Evolutionary conservation across 35 echinoderm and acorn worm genomes (phyloP).

Genomic region (Heliocidaris tuberculata): DNA sequence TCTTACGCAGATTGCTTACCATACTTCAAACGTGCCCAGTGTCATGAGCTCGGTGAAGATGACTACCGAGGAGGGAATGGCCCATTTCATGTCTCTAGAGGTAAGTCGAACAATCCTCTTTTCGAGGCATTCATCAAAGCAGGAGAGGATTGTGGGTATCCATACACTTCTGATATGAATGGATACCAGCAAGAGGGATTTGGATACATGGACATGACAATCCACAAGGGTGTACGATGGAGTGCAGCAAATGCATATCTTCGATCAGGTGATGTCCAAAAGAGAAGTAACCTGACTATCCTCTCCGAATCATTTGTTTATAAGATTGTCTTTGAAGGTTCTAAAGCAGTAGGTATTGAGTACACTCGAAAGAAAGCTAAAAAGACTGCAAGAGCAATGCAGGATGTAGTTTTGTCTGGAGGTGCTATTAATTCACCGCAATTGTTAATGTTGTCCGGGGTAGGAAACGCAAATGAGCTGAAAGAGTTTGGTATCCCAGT

Average conservation of each 20-base stretch:
- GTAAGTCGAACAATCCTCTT: slow-evolving; percentile 80
- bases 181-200: slow-evolving; percentile 98
- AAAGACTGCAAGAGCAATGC: slow-evolving; percentile 47
- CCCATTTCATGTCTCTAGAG: slow-evolving; percentile 79
- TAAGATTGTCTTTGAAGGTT: slow-evolving; percentile 72
- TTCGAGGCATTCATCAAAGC: slow-evolving; percentile 89
- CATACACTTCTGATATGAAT: slow-evolving; percentile 90
- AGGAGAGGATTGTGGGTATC: slow-evolving; percentile 85
- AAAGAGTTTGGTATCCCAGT: slow-evolving; percentile 72
- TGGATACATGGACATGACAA: slow-evolving; percentile 90
- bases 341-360: slow-evolving; percentile 75
- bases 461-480: slow-evolving; percentile 93
- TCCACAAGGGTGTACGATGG: slow-evolving; percentile 88
- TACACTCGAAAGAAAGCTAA: slow-evolving; percentile 52
- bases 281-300: slow-evolving; percentile 70
- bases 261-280: slow-evolving; percentile 56
- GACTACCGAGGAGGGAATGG: slow-evolving; percentile 74
- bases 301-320: slow-evolving; percentile 52
- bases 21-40: slow-evolving; percentile 90
- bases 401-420: slow-evolving; percentile 79
- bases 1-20: slow-evolving; percentile 91
- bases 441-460: slow-evolving; percentile 89
- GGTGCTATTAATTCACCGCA: slow-evolving; percentile 93
- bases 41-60: slow-evolving; percentile 68
- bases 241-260: slow-evolving; percentile 91